These are phyloP conservation scores for Apodemus sylvaticus DNA, from an alignment of 2,113 vertebrate species.

Conservation along the genomic window DNA sequence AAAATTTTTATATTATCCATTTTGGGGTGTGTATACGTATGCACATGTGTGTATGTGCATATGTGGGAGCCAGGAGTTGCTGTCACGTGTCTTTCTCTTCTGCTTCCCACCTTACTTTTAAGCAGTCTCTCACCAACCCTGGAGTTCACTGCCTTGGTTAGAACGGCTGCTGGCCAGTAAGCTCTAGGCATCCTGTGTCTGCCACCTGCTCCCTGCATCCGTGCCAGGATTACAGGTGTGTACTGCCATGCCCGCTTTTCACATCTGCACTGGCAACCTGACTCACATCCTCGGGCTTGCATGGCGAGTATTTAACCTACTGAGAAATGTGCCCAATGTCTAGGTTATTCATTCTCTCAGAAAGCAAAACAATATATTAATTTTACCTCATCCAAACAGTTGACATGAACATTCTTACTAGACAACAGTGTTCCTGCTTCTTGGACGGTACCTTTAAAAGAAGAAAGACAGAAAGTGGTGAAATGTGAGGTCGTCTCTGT, in stretches of 20 bases:
- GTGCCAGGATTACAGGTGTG: not conserved
- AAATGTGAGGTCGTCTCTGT: not conserved
- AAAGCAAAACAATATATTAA: conserved; percentile 43
- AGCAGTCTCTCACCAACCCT: not conserved
- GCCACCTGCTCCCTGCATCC: too few species aligned
- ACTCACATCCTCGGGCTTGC: too few species aligned
- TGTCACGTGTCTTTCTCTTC: not conserved
- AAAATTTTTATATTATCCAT: not conserved
- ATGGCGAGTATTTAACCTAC: not conserved
- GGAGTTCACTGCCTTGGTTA: not conserved
- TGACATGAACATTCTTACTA: conserved; percentile 95
- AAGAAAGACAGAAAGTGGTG: not conserved
- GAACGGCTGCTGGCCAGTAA: not conserved
- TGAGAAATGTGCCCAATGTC: not conserved
- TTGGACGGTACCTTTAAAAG: conserved; percentile 90
- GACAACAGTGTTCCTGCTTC: conserved; percentile 94
- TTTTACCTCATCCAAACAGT: conserved; percentile 98
- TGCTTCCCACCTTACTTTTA: not conserved
- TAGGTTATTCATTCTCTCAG: not conserved
- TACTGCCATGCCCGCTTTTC: too few species aligned
- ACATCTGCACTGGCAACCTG: not conserved
- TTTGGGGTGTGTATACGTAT: not conserved
- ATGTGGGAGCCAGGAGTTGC: not conserved
- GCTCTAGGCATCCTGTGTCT: not conserved
- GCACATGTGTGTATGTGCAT: not conserved